These are phyloP conservation scores for Bombus confusus DNA, from an alignment of 1,140 invertebrate species.

Conservation along the genomic window DNA sequence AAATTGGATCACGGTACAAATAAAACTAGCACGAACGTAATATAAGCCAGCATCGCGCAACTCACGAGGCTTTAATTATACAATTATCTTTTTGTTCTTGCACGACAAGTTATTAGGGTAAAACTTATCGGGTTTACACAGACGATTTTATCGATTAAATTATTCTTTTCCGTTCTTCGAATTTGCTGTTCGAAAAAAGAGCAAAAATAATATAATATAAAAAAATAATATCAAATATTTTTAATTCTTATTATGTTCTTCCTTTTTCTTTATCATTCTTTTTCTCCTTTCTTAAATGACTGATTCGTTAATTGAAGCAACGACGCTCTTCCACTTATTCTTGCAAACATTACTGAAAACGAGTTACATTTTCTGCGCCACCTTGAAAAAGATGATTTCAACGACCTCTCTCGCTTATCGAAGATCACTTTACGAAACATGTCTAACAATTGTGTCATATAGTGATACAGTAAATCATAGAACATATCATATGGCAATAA, in stretches of 20 bases:
- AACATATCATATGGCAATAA: constrained; percentile 18
- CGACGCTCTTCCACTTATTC: neutral
- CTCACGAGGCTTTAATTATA: neutral
- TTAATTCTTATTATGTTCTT: neutral
- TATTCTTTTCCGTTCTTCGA: neutral
- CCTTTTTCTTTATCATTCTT: neutral
- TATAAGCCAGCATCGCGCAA: neutral
- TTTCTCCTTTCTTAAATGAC: neutral
- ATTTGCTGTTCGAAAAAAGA: neutral
- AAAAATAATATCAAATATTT: neutral
- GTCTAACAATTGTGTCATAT: neutral
- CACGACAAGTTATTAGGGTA: neutral
- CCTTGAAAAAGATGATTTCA: neutral
- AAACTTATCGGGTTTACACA: neutral
- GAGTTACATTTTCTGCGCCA: neutral
- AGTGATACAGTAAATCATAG: constrained; percentile 34
- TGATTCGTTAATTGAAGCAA: neutral
- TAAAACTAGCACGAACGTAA: neutral
- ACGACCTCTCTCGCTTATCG: constrained; percentile 10
- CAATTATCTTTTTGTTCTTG: neutral
- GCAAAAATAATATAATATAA: neutral
- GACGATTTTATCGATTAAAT: constrained; percentile 23
- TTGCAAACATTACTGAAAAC: neutral
- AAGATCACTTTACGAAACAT: neutral
- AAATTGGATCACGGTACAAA: neutral